Conservation (phyloP, 2,113 vertebrate species). For the Daphoenositta chrysoptera region DNA sequence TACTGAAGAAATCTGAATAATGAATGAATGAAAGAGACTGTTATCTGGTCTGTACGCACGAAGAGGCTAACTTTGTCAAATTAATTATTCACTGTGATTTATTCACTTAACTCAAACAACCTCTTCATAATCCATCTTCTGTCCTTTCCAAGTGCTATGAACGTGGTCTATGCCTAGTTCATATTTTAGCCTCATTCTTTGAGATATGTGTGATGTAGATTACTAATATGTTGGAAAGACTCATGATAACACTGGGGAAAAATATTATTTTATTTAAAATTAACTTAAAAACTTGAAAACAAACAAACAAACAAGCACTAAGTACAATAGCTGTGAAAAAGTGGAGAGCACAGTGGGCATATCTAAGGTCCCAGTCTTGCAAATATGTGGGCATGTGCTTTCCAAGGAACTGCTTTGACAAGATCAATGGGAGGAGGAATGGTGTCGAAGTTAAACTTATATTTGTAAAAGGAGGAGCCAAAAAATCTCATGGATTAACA, state of each 20-base stretch:
- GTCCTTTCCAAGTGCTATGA: neutral
- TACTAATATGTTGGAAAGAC: neutral
- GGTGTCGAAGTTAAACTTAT: neutral
- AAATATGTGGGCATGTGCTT: neutral
- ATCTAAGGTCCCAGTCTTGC: neutral
- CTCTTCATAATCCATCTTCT: constrained; percentile 43
- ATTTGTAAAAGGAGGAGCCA: neutral
- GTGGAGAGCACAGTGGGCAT: neutral
- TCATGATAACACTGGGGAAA: neutral
- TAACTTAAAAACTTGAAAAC: neutral
- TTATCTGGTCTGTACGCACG: constrained; percentile 12
- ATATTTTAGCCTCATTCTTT: neutral
- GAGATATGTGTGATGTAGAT: neutral
- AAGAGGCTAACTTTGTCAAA: constrained; percentile 54
- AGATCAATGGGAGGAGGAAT: neutral
- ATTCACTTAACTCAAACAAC: constrained; percentile 34
- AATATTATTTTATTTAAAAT: neutral
- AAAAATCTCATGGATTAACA: neutral
- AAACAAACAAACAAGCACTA: neutral
- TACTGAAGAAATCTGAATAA: constrained; percentile 50
- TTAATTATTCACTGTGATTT: constrained; percentile 56
- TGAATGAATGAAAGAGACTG: neutral
- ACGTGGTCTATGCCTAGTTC: neutral
- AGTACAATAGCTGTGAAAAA: neutral
- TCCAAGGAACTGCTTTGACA: neutral